phyloP scores from a whole-genome alignment of 1,140 invertebrate genomes.

The Rhyacophila brunnea region DNA sequence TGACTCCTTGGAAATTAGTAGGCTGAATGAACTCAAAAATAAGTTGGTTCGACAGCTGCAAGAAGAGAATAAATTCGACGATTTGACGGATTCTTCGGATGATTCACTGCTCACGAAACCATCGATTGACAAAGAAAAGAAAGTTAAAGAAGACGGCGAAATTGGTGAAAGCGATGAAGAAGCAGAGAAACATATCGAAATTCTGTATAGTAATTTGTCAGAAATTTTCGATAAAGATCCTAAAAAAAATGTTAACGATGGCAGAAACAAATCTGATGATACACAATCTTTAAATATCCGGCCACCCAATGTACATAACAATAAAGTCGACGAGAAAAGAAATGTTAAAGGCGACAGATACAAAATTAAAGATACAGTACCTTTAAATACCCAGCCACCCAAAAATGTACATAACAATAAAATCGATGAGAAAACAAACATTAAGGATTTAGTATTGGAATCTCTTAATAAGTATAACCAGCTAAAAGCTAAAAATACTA shows the following conservation, averaged over 20 bases:
- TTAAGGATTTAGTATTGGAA: too few relatives aligned
- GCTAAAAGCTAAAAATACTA: too few relatives aligned
- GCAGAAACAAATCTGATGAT: neutral
- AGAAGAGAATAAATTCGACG: conserved; percentile 12
- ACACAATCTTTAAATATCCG: neutral
- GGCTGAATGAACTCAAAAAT: conserved; percentile 9
- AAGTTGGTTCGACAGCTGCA: conserved; percentile 8
- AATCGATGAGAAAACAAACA: too few relatives aligned
- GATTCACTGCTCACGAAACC: conserved; percentile 15
- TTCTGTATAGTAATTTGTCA: conserved; percentile 5
- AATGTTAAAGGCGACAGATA: neutral
- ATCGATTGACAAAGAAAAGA: conserved; percentile 31
- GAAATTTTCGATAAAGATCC: neutral
- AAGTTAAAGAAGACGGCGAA: conserved; percentile 51
- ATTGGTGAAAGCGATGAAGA: conserved; percentile 52
- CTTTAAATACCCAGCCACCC: neutral
- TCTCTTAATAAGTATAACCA: too few relatives aligned
- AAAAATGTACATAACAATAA: too few relatives aligned
- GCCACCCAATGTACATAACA: neutral
- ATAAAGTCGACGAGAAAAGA: neutral
- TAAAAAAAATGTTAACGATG: neutral
- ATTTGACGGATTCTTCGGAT: neutral
- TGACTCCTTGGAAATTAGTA: neutral
- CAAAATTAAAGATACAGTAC: neutral
- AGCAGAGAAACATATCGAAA: conserved; percentile 42